Base-by-base conservation (phyloP, 2,888 invertebrate species). In the Sminthurides aquaticus region DNA sequence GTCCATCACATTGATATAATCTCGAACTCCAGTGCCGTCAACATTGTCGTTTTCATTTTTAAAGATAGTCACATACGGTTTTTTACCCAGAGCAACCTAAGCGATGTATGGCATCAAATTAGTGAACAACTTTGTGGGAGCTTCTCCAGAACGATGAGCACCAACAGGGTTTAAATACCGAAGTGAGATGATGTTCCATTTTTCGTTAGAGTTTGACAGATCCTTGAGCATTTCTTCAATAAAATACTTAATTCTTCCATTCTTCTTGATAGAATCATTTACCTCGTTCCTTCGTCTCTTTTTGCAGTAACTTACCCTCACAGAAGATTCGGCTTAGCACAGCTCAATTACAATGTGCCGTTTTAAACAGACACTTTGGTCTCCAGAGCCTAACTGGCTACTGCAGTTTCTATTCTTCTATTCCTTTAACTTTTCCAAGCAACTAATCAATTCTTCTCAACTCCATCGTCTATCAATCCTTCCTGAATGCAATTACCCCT, bases 101-200 rank as follows among this genome's bases (percentile, higher is more conserved):
- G 93, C 88, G 79, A 97, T 91, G 78, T 87, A 95, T 1, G 97
- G 97, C 95, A 97, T 95, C 65, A 97, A 83, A 81, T 98, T 97
- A 67, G 92, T 90, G 76, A 94, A 95, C 73, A 89, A 87, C 76
- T 94, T 95, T 56, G 90, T 90, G 0, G 97, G 96, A 79, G 97
- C 95, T 80, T 98, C 97, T 0, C 97, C 97, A 18, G 91, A 90
- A 0, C 88, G 86, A 80, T 97, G 96, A 15, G 96, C 93, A 15
- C 97, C 97, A 1, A 96, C 91, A 0, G 97, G 97, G 80, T 97
- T 97, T 80, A 97, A 97, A 79, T 98, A 97, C 34, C 97, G 85
- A 62, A 97, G 81, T 0, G 90, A 86, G 74, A 95, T 88, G 66
- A 94, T 89, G 78, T 94, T 95, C 96, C 96, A 97, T 78, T 86